Evolutionary conservation across 2,113 vertebrate species (phyloP).

Genomic region (Charadrius vociferus): DNA sequence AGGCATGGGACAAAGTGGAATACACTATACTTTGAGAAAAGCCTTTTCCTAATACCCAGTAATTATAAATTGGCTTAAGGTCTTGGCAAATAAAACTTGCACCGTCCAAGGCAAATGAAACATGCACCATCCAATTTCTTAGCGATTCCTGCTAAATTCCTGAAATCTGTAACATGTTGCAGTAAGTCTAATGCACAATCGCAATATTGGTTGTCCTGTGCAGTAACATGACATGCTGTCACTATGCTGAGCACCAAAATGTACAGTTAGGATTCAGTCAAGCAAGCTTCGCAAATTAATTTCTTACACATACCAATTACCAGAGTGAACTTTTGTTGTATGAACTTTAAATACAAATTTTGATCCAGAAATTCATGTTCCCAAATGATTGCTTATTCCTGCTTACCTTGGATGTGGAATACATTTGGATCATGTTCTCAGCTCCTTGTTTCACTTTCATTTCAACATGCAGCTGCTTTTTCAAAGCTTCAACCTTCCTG

Average conservation of each 20-base stretch:
- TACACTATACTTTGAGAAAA: neutral
- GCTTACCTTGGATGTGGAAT: constrained; percentile 85
- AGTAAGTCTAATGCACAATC: neutral
- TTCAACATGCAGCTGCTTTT: constrained; percentile 92
- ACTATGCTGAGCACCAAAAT: neutral
- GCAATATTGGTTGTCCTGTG: neutral
- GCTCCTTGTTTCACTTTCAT: constrained; percentile 96
- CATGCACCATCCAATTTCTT: neutral
- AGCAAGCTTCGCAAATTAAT: neutral
- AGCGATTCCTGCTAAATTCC: neutral
- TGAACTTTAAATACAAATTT: neutral
- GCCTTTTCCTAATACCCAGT: neutral
- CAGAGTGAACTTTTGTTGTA: neutral
- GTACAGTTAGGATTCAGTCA: neutral
- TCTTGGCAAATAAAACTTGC: neutral
- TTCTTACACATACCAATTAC: neutral
- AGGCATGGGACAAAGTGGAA: neutral
- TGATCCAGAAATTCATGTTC: neutral
- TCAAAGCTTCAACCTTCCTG: constrained; percentile 82
- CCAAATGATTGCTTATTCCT: neutral
- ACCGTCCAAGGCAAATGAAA: neutral
- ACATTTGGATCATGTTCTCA: constrained; percentile 94
- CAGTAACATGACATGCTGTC: neutral
- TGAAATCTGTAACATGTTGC: neutral
- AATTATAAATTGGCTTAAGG: neutral